Base-by-base conservation (phyloP, 2,888 invertebrate genomes). In the Mycalesis mineus region DNA sequence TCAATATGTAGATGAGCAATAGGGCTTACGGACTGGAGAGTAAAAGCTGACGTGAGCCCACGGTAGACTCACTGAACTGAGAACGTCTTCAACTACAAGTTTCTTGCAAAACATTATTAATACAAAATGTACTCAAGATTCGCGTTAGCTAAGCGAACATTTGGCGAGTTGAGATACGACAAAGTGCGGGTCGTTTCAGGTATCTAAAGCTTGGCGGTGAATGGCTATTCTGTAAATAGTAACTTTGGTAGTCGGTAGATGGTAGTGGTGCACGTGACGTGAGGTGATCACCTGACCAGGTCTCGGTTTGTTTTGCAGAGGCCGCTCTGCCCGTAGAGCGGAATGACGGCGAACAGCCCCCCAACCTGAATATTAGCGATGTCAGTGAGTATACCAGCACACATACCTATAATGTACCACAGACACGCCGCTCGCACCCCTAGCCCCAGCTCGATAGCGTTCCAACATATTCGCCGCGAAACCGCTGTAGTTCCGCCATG, bases 311-410 rank as follows among this genome's bases (percentile, higher is more conserved):
- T 58, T 59, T 69, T 64, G 49, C 74, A 74, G 74, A 72, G 51
- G 66, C 60, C 60, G 67, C 57, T 50, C 55, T 66, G 44, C 63
- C 65, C 52, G 62, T 71, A 71, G 80, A 74, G 64, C 83, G 84
- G 62, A 82, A 91, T 84, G 91, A 82, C 64, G 82, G 80, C 66
- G 90, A 86, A 61, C 78, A 82, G 72, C 80, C 64, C 47, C 56
- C 79, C 67, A 89, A 90, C 78, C 88, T 94, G 78, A 93, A 93
- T 82, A 92, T 94, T 85, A 94, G 94, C 91, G 94, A 95, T 93
- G 94, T 95, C 91, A 92, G 94, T 95, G 89, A 94, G 94, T 94
- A 91, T 72, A 40, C 45, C 41, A 40, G 37, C 51, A 47, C 45
- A 14, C 17, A n/a, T 7, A n/a, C 6, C 36, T n/a, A 1, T 36